Evolutionary conservation across 2,113 vertebrate genomes (phyloP).

Genomic region (Gavia stellata): DNA sequence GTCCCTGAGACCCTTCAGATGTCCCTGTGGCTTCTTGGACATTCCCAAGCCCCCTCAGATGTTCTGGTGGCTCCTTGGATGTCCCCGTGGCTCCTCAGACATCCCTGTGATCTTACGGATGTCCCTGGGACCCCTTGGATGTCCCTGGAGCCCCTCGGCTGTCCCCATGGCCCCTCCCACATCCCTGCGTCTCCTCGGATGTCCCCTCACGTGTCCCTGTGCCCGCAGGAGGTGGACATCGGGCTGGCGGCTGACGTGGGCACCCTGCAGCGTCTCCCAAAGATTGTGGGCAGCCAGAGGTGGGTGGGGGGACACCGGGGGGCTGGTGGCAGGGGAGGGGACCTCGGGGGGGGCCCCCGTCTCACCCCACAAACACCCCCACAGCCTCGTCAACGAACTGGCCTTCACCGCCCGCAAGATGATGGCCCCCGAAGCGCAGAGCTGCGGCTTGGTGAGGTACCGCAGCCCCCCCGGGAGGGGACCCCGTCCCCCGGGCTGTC

Average conservation of each 20-base stretch:
- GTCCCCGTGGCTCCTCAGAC: not conserved
- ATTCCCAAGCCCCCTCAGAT: no score
- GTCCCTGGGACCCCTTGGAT: no score
- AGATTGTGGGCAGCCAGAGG: constrained; percentile 84
- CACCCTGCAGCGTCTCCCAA: constrained; percentile 85
- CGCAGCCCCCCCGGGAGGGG: not conserved
- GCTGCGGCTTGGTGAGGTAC: constrained; percentile 86
- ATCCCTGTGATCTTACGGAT: not conserved
- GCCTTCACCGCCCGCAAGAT: constrained; percentile 84
- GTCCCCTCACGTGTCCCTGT: no score
- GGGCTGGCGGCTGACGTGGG: constrained; percentile 88
- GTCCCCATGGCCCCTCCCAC: not conserved
- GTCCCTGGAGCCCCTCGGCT: not conserved
- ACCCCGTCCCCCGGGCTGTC: not conserved
- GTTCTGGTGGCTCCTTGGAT: not conserved
- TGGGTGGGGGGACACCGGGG: not conserved
- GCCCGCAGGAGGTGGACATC: constrained; percentile 82
- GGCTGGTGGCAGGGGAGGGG: no score
- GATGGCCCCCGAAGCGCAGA: constrained; percentile 84
- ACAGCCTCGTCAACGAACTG: constrained; percentile 86
- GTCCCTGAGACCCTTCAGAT: no score
- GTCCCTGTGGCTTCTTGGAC: no score
- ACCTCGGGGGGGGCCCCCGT: not conserved
- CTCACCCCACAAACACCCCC: not conserved
- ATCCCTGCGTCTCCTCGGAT: not conserved